A percentile compares a stretch with the other conserved stretches of the same genome.
Conservation (phyloP, 2,797 vertebrate species). For the Gymnocypris eckloni region DNA sequence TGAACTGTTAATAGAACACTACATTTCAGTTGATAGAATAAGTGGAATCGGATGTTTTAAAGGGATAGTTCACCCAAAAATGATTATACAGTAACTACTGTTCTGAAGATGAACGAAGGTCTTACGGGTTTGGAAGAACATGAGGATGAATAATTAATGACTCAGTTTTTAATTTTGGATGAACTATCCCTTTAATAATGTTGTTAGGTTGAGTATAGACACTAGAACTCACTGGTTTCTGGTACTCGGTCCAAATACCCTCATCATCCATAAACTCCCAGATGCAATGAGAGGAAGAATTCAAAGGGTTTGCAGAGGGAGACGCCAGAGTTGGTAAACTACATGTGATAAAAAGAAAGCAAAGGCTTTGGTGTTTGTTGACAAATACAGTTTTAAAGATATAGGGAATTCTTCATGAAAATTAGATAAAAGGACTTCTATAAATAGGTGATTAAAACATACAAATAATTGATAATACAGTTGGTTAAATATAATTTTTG, state of each 20-base stretch:
- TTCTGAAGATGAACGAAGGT: no score
- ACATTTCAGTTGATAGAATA: background rate
- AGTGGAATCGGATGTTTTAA: background rate
- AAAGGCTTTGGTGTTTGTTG: background rate
- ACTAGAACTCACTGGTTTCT: constrained; percentile 66
- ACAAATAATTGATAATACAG: background rate
- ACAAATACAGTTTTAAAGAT: background rate
- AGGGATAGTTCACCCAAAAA: no score
- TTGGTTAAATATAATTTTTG: no score
- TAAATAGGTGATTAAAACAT: background rate
- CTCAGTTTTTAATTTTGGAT: no score
- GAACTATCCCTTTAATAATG: background rate
- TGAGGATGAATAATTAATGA: no score
- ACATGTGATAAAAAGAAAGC: constrained; percentile 43
- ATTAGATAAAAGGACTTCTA: background rate
- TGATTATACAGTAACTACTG: no score
- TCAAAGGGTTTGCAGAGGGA: background rate
- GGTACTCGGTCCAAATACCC: constrained; percentile 72
- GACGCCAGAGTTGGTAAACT: background rate
- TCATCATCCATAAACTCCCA: constrained; percentile 75
- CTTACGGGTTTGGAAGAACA: no score
- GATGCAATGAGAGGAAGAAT: constrained; percentile 28
- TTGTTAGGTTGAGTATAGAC: background rate
- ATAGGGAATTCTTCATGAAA: background rate
- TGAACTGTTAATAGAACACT: background rate